A percentile compares a stretch with the other conserved stretches of the same genome.
Conservation (phyloP, 2,888 invertebrate species). For the Cheilosia soror region DNA sequence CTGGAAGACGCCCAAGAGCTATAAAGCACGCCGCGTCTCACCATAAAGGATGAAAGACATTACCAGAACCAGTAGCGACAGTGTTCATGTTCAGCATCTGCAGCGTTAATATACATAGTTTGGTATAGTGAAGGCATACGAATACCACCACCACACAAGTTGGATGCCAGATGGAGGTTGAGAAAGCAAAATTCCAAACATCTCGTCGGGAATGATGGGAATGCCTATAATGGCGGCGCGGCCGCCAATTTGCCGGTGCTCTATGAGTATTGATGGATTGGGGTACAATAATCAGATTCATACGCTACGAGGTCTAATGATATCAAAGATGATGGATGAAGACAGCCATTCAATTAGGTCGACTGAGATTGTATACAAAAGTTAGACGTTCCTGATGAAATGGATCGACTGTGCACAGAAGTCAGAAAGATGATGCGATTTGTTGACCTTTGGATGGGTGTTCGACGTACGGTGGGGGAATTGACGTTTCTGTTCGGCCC, state of each 20-base stretch:
- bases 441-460: neutral
- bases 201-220: conserved; percentile 14
- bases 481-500: neutral
- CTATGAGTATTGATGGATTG: conserved; percentile 27
- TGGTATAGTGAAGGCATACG: neutral
- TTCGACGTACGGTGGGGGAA: neutral
- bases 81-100: conserved; percentile 7
- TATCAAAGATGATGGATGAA: conserved; percentile 33
- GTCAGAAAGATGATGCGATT: neutral
- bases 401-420: neutral
- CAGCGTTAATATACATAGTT: conserved; percentile 1
- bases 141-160: conserved; percentile 8
- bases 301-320: conserved; percentile 8
- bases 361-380: conserved; percentile 12
- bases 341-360: conserved; percentile 10
- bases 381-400: neutral
- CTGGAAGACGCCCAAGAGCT: conserved; percentile 45
- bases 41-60: neutral
- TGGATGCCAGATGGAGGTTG: conserved; percentile 42
- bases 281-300: conserved; percentile 21
- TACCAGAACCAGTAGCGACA: neutral
- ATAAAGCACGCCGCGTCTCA: conserved; percentile 22
- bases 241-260: too few relatives aligned
- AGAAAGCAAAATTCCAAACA: conserved; percentile 29
- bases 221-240: conserved; percentile 15